Base-by-base conservation (phyloP, 2,797 vertebrate genomes). In the Carduelis carduelis region DNA sequence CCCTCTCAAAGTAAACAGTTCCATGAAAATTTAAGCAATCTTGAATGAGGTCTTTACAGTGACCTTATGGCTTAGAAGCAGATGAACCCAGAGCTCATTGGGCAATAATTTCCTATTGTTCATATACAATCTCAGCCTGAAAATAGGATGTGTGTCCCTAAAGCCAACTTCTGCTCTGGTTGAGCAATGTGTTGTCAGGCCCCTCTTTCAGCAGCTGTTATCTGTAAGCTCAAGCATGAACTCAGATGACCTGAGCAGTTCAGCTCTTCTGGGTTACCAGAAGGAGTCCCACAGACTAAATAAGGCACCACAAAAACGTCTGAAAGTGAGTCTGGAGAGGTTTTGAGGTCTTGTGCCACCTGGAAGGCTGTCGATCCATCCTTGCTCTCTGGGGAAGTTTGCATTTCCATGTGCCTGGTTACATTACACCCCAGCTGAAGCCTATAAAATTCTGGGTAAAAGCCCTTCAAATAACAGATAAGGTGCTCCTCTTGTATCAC, bases 1-100 rank as follows among this genome's bases (percentile, higher is more conserved):
- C 80, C 26, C 21, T 69, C 91, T 79, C 39, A 83, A 88, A 94
- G 20, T 86, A 96, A 93, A 94, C 76, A 83, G 16, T 84, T 94
- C 59, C 70, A 80, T 60, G 83, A 90, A 91, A 84, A 74, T 88
- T 76, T 87, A 55, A 88, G 83, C 93, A 95, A 83, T 86, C 76
- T 69, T 57, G 50, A 81, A 78, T 21, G 55, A 34, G 55, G n/a
- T 94, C 44, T 60, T 95, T 78, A n/a, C 63, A 69, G 34, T 28
- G 77, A 86, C 61, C 56, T 92, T 44, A 69, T 71, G 57, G 49
- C 79, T 92, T 57, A 77, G 35, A 87, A 76, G 78, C 46, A 69
- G 43, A 92, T 27, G 55, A 94, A 86, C 59, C 34, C 76, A 60
- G 72, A 91, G 24, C 13, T 71, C 32, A 78, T 52, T 65, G 39